phyloP scores from a whole-genome alignment of 2,113 vertebrate genomes.

The Arenaria interpres region DNA sequence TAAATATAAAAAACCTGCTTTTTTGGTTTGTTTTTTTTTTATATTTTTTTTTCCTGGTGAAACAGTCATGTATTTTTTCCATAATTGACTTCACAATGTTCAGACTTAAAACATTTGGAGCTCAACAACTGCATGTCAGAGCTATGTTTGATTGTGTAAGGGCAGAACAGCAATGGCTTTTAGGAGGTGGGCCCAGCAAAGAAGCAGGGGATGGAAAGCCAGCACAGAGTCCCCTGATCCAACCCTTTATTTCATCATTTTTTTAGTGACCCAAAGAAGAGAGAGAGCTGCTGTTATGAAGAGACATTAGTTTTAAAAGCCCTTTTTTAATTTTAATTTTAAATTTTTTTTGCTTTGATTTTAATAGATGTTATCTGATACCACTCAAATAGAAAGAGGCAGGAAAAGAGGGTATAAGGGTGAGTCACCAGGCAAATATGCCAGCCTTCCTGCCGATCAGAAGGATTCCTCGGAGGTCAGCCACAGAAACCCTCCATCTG shows the following conservation, averaged over 20 bases:
- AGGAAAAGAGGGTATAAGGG: not conserved
- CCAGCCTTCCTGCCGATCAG: not conserved
- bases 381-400: not conserved
- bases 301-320: not conserved
- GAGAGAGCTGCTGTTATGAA: not conserved
- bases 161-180: not conserved
- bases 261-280: not conserved
- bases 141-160: not conserved
- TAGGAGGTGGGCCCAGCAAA: not conserved
- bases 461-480: conserved; percentile 24
- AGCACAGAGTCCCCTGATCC: not conserved
- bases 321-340: too few relatives aligned
- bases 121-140: not conserved
- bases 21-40: not conserved
- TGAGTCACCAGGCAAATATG: not conserved
- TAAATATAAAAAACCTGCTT: not conserved
- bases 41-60: not conserved
- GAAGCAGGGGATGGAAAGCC: not conserved
- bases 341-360: not conserved
- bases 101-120: not conserved
- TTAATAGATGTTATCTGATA: not conserved
- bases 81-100: not conserved
- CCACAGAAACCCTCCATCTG: not conserved
- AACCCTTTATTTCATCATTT: not conserved
- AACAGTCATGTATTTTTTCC: not conserved